These are phyloP conservation scores for Tipula confusa DNA, from an alignment of 2,888 invertebrate genomes.

Conservation along the genomic window DNA sequence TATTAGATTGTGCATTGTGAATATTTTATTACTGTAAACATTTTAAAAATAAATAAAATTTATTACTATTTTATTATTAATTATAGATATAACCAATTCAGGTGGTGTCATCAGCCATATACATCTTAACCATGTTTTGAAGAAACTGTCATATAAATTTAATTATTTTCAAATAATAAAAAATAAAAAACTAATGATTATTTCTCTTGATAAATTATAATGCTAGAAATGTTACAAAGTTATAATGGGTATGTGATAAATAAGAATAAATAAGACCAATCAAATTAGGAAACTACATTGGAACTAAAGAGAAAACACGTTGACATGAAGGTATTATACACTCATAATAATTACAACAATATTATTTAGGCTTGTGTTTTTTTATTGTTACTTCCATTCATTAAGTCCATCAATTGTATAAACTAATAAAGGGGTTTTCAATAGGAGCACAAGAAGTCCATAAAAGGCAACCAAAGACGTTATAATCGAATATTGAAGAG, in stretches of 20 bases:
- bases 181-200: background rate
- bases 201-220: background rate
- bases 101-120: background rate
- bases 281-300: slow-evolving; percentile 7
- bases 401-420: background rate
- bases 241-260: background rate
- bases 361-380: background rate
- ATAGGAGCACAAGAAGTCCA: no score
- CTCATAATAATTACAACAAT: background rate
- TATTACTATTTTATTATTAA: slow-evolving; percentile 12
- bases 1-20: slow-evolving; percentile 27
- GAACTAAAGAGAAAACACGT: background rate
- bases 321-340: background rate
- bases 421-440: no score
- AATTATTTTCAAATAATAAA: background rate
- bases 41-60: background rate
- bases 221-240: background rate
- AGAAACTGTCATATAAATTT: background rate
- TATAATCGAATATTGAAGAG: no score
- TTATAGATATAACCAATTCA: background rate
- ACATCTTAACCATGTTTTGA: background rate
- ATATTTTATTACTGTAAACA: slow-evolving; percentile 10
- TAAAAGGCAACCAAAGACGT: no score
- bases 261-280: slow-evolving; percentile 8
- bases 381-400: background rate